phyloP scores from a whole-genome alignment of 2,888 invertebrate species.

The Clepsis dumicolana region DNA sequence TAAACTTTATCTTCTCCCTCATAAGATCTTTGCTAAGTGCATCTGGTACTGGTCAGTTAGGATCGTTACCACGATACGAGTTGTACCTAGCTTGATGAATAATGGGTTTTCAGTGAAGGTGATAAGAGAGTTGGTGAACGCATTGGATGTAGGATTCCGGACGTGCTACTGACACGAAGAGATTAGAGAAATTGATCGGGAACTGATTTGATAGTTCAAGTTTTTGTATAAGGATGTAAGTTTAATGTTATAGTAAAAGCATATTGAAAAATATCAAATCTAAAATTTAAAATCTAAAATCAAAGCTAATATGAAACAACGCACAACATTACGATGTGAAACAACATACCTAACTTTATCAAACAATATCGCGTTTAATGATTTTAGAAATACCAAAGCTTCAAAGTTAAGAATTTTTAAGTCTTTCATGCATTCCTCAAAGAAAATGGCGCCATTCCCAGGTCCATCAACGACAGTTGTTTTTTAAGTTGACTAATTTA shows the following conservation, averaged over 20 bases:
- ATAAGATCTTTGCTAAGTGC: background rate
- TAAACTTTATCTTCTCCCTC: background rate
- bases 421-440: too few relatives aligned
- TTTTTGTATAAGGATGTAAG: background rate
- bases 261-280: too few relatives aligned
- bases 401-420: too few relatives aligned
- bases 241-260: background rate
- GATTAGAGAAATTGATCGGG: conserved; percentile 28
- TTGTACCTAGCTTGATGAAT: background rate
- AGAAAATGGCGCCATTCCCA: too few relatives aligned
- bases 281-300: too few relatives aligned
- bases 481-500: too few relatives aligned
- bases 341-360: too few relatives aligned
- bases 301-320: too few relatives aligned
- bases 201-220: conserved; percentile 28
- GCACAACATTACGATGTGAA: too few relatives aligned
- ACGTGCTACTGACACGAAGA: conserved; percentile 40
- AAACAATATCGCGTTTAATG: too few relatives aligned
- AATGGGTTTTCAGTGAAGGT: background rate
- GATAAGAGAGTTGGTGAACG: conserved; percentile 1
- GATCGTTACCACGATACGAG: background rate
- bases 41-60: background rate
- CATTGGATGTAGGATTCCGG: conserved; percentile 19
- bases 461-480: too few relatives aligned
- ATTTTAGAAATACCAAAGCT: too few relatives aligned